Evolutionary conservation across 2,797 vertebrate genomes (phyloP).

Genomic region (Petrocephalus sullivani): DNA sequence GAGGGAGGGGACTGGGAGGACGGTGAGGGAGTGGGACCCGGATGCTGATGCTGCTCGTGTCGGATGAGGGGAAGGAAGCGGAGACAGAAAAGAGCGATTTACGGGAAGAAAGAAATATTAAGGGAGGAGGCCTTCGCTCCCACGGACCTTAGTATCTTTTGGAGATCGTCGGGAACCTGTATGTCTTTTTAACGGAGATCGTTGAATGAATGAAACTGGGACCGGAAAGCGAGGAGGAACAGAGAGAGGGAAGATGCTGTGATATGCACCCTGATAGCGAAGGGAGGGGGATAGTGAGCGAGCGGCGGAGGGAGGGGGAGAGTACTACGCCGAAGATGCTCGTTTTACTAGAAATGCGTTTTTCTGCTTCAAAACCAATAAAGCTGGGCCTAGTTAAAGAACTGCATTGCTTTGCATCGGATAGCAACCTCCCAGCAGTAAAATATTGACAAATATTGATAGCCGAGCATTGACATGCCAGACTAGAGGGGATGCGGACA

Average conservation of each 20-base stretch:
- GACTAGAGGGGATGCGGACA: conserved; percentile 12
- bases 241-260: conserved; percentile 37
- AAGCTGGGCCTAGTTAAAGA: conserved; percentile 21
- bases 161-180: not conserved
- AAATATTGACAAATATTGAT: conserved; percentile 52
- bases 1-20: conserved; percentile 47
- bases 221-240: conserved; percentile 34
- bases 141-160: conserved; percentile 3
- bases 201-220: conserved; percentile 28
- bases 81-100: conserved; percentile 61
- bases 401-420: conserved; percentile 40
- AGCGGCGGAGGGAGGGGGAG: conserved; percentile 35
- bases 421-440: conserved; percentile 49
- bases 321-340: conserved; percentile 30
- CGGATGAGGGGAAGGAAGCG: conserved; percentile 61
- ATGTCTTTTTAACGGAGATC: not conserved
- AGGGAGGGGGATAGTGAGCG: conserved; percentile 32
- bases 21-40: conserved; percentile 54
- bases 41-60: conserved; percentile 60
- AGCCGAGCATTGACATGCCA: conserved; percentile 23
- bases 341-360: conserved; percentile 36
- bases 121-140: conserved; percentile 31
- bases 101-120: conserved; percentile 53
- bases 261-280: conserved; percentile 26
- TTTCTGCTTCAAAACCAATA: conserved; percentile 26